Evolutionary conservation across 2,888 invertebrate species (phyloP).

Genomic region (Acanthosepion esculentum): DNA sequence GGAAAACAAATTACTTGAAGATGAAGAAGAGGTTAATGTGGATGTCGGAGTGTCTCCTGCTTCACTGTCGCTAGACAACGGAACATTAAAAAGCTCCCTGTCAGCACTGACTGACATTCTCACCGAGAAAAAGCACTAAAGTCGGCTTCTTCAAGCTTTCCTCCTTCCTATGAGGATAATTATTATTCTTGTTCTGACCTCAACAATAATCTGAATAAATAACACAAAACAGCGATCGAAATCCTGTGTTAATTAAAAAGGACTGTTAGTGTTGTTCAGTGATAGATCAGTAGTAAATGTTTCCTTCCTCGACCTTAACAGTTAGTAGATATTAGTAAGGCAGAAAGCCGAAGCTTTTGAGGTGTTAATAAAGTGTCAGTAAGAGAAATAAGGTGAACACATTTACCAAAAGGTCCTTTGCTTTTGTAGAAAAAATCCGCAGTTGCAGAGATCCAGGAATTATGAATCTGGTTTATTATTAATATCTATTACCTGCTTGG

Average conservation of each 20-base stretch:
- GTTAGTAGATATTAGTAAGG: slow-evolving; percentile 8
- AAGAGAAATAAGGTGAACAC: neutral
- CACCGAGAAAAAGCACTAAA: neutral
- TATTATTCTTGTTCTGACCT: neutral
- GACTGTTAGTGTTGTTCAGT: neutral
- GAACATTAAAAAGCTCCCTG: slow-evolving; percentile 55
- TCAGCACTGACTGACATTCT: neutral
- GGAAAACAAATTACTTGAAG: neutral
- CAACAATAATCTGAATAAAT: neutral
- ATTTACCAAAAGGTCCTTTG: neutral
- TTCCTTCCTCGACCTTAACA: neutral
- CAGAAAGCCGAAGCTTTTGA: neutral
- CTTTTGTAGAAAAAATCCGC: neutral
- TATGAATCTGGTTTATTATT: neutral
- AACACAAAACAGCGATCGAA: neutral
- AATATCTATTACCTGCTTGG: neutral
- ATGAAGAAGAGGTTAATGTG: neutral
- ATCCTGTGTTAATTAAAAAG: neutral
- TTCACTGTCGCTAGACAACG: slow-evolving; percentile 69
- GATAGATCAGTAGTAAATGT: neutral
- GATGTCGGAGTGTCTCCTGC: slow-evolving; percentile 54
- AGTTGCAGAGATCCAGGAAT: neutral
- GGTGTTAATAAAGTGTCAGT: neutral
- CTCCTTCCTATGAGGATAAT: neutral
- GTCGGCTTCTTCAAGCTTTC: neutral